Base-by-base conservation (phyloP, 2,797 vertebrate species). In the Arnoldichthys spilopterus region DNA sequence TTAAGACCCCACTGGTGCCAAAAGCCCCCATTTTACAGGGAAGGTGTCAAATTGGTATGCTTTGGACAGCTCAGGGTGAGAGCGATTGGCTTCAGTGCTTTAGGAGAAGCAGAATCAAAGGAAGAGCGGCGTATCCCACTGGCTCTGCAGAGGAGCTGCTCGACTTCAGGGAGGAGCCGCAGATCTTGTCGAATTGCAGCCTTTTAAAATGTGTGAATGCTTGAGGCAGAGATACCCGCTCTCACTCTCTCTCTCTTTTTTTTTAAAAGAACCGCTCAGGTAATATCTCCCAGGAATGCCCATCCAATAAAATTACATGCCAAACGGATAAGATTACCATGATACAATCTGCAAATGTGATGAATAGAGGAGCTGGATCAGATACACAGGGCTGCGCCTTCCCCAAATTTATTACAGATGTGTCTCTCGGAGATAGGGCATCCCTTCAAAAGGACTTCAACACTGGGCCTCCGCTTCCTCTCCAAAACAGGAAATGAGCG, bases 1-100 rank as follows among this genome's bases (percentile, higher is more conserved):
- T 82, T 91, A 90, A 94, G 93, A 92, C 87, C 64, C 91, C 32
- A 92, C 89, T 45, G 75, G 81, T 84, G 90, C 88, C 86, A 87
- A 93, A 89, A 74, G 68, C 79, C 78, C 80, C 73, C 79, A 86
- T 83, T 83, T 88, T 90, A 87, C 86, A 89, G 90, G 66, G 54
- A 74, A 63, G 80, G 67, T 85, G 85, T 85, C 83, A 81, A 78
- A 87, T 82, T 83, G 71, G 76, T 82, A 79, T 80, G 80, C 83
- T 77, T 84, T 61, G 66, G 79, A 86, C 82, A 74, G 72, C 79
- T 72, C 76, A 4, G 72, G 78, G 79, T 80, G 72, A 85, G 77
- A 76, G 70, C 74, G 78, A 77, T 84, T 80, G 79, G 85, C 81
- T 86, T 79, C 81, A 59, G 63, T 73, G 83, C 83, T 86, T 83